A percentile compares a stretch with the other conserved stretches of the same genome.
phyloP scores from a whole-genome alignment of 2,797 vertebrate species.

The Mormyrus proboscirostris region DNA sequence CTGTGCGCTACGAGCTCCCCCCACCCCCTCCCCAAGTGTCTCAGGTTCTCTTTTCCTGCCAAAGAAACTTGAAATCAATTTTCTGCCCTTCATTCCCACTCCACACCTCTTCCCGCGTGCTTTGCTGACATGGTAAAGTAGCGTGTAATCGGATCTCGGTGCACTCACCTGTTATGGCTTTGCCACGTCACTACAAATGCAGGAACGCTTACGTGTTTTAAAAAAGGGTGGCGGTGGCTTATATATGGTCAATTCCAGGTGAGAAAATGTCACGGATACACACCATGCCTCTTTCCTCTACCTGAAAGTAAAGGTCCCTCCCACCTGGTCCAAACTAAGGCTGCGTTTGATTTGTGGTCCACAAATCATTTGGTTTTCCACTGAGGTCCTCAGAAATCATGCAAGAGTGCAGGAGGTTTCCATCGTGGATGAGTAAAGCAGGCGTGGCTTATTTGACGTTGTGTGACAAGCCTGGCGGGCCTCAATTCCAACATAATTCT shows the following conservation, averaged over 20 bases:
- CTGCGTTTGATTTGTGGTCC: slow-evolving; percentile 31
- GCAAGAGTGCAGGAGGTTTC: slow-evolving; percentile 51
- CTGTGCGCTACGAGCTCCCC: slow-evolving; percentile 25
- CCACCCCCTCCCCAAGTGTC: neutral
- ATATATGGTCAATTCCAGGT: neutral
- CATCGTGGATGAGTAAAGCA: slow-evolving; percentile 42
- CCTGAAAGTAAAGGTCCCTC: neutral
- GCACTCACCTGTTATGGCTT: neutral
- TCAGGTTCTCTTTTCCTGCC: neutral
- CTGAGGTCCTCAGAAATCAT: slow-evolving; percentile 59
- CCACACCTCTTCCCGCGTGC: neutral
- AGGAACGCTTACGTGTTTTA: neutral
- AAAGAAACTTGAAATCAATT: neutral
- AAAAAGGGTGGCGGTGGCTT: neutral
- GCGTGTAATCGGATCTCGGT: neutral
- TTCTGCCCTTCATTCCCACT: neutral
- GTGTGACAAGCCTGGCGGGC: slow-evolving; percentile 27
- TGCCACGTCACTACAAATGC: neutral
- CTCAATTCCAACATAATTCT: slow-evolving; percentile 35
- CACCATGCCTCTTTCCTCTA: neutral
- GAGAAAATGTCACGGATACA: neutral
- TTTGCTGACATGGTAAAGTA: neutral
- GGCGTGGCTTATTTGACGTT: slow-evolving; percentile 44
- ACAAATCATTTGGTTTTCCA: slow-evolving; percentile 49
- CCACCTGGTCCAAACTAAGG: neutral